Evolutionary conservation across 2,888 invertebrate species (phyloP), one percentile per base, ranked within the genome.

Genomic region (Ectropis crepuscularia): DNA sequence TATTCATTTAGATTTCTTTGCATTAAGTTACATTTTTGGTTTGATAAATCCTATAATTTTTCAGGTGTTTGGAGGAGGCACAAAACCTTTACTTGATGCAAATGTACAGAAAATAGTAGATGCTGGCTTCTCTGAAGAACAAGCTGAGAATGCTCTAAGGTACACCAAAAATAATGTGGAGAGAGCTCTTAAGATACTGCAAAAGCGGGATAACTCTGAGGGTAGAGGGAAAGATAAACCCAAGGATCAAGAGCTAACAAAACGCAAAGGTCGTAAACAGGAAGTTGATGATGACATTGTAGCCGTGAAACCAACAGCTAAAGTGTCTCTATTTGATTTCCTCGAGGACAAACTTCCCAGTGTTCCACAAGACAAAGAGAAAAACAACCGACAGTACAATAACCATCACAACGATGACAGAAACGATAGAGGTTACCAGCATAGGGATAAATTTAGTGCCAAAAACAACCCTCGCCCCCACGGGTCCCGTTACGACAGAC

Each of bases 251-350:
- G 91, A 91, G 58, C 86, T 78, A 73, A 85, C 87, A 39, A 90
- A 89, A 86, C 82, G 94, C n/a, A 89, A 88, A 81, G 85, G 92
- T 68, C 74, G 94, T 72, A 86, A 91, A 75, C 81, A 94, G 81
- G 88, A 90, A 55, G 89, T 82, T 60, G 94, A 94, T 66, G 94
- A 94, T 47, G 95, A 95, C 65, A 93, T 93, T 54, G 90, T 93
- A 41, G 93, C 93, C 1, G 93, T 95, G 6, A 97, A 96, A 83
- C 97, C 97, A 0, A 95, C 96, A 9, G 96, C 96, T 48, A 96
- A 96, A 87, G 95, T 97, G 2, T 96, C 96, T 0, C 87, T 97
- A 4, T 97, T 97, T 84, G 96, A 96, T 83, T 97, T 97, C 81
- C 93, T 97, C 7, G 97, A 97, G 81, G 95, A 96, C 76, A 97